phyloP scores from a whole-genome alignment of 2,888 invertebrate genomes.

The Cryptocephalus moraei region DNA sequence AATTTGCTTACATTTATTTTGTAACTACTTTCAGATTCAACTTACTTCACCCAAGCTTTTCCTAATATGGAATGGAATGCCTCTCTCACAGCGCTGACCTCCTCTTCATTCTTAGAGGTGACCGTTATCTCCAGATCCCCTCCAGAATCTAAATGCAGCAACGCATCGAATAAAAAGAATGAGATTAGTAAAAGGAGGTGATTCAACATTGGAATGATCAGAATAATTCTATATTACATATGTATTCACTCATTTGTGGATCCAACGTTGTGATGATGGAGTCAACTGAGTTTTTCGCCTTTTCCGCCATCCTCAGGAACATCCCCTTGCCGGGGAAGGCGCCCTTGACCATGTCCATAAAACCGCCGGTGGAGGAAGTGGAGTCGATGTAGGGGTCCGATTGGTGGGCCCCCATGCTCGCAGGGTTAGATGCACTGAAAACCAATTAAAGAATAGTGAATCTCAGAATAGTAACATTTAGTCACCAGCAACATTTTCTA shows the following conservation, averaged over 20 bases:
- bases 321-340: conserved; percentile 56
- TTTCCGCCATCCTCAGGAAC: conserved; percentile 59
- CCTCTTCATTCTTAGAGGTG: conserved; percentile 66
- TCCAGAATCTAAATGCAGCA: conserved; percentile 53
- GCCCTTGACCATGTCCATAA: conserved; percentile 60
- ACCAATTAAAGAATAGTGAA: neutral
- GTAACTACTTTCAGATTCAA: conserved; percentile 6
- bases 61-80: conserved; percentile 74
- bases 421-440: conserved; percentile 36
- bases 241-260: conserved; percentile 81
- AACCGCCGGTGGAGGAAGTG: conserved; percentile 37
- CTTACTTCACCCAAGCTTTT: conserved; percentile 66
- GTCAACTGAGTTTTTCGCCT: conserved; percentile 71
- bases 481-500: no score
- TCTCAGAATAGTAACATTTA: no score
- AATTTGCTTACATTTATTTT: neutral
- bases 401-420: conserved; percentile 31
- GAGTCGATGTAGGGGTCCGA: conserved; percentile 1
- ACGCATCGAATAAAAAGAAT: neutral
- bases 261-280: conserved; percentile 80
- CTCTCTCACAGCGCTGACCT: conserved; percentile 65
- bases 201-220: no score
- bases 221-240: conserved; percentile 45
- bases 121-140: conserved; percentile 67
- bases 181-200: no score